These are phyloP conservation scores for Hedychridium roseum DNA, from an alignment of 2,888 invertebrate genomes.

Conservation along the genomic window DNA sequence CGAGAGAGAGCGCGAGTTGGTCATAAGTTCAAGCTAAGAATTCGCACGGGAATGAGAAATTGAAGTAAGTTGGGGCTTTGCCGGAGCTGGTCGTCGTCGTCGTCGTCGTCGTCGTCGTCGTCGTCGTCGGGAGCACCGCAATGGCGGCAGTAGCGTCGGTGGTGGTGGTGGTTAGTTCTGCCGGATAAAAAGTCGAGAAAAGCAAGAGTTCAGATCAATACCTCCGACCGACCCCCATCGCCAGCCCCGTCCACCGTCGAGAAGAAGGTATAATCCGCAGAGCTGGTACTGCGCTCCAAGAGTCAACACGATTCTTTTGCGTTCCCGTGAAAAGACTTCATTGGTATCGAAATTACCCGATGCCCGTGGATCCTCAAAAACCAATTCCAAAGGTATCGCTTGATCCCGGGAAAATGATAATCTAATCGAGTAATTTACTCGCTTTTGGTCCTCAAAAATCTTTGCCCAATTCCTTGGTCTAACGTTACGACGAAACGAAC, in stretches of 20 bases:
- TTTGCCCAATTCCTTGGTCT: too few relatives aligned
- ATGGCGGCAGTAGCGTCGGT: constrained; percentile 14
- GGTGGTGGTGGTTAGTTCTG: constrained; percentile 49
- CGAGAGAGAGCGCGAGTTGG: constrained; percentile 41
- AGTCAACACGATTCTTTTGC: constrained; percentile 18
- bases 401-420: too few relatives aligned
- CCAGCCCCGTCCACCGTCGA: constrained; percentile 39
- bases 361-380: too few relatives aligned
- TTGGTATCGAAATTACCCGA: too few relatives aligned
- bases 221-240: constrained; percentile 54
- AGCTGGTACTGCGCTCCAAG: constrained; percentile 25
- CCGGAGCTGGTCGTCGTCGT: constrained; percentile 33
- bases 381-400: too few relatives aligned
- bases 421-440: too few relatives aligned
- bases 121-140: constrained; percentile 26
- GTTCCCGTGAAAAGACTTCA: too few relatives aligned
- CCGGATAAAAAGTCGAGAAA: constrained; percentile 63
- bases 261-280: constrained; percentile 43
- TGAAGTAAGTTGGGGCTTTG: constrained; percentile 55
- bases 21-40: constrained; percentile 59
- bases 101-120: constrained; percentile 34
- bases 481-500: too few relatives aligned
- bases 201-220: constrained; percentile 64
- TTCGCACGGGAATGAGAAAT: constrained; percentile 60
- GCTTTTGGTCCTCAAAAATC: too few relatives aligned